Percentiles rank a stretch among this genome's conserved stretches.
phyloP scores from a whole-genome alignment of 2,888 invertebrate species.

The Willowsia nigromaculata region DNA sequence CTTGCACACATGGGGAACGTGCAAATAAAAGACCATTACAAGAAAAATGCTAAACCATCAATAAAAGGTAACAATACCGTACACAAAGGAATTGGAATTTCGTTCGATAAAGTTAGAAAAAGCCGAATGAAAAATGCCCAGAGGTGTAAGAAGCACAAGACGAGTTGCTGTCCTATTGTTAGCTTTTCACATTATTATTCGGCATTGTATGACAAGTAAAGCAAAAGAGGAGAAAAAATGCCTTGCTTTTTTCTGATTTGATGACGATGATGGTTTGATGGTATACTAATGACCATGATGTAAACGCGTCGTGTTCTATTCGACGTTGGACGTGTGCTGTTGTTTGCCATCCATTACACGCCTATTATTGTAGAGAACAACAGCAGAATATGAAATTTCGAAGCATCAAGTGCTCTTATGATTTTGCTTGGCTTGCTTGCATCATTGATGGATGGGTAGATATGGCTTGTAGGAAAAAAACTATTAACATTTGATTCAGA shows the following conservation, averaged over 20 bases:
- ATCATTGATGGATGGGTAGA: conserved; percentile 20
- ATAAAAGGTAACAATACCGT: conserved; percentile 33
- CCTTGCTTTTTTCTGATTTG: conserved; percentile 3
- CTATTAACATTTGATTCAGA: conserved; percentile 4
- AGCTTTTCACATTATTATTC: conserved; percentile 50
- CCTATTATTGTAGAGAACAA: conserved; percentile 31
- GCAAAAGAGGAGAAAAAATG: conserved; percentile 15
- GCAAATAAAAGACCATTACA: conserved; percentile 36
- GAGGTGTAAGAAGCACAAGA: conserved; percentile 39
- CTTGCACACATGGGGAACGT: conserved; percentile 3
- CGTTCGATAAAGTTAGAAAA: conserved; percentile 42
- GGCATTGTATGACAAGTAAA: conserved; percentile 31
- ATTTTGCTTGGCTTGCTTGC: conserved; percentile 19
- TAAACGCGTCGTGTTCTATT: conserved; percentile 32
- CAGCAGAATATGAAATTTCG: neutral
- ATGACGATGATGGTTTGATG: conserved; percentile 39
- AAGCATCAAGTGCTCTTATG: conserved; percentile 11
- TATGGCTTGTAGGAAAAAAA: neutral
- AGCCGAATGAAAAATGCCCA: conserved; percentile 26
- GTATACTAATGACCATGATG: conserved; percentile 48
- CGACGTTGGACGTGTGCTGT: conserved; percentile 61
- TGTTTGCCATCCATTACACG: conserved; percentile 50
- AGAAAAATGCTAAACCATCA: conserved; percentile 46
- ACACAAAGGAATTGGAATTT: conserved; percentile 37
- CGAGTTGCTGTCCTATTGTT: conserved; percentile 49